Evolutionary conservation across 2,797 vertebrate species (phyloP), one percentile per base, ranked within the genome.

Genomic region (Onychomys arenicola): DNA sequence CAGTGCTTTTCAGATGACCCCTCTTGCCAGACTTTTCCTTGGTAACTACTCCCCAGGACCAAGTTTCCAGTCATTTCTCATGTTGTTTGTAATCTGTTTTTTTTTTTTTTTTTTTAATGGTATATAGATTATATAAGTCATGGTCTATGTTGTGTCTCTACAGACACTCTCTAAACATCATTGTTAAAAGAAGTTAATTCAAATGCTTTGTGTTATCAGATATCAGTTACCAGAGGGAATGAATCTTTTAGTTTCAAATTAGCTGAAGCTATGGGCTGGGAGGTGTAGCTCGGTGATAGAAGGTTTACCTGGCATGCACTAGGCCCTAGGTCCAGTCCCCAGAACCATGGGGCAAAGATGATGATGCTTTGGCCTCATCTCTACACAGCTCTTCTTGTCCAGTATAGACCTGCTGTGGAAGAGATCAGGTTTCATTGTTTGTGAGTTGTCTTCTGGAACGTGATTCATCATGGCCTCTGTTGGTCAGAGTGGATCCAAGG

Each of bases 181-280:
- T 19, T 71, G 78, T 80, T 73, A 87, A 57, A 73, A 69, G 11
- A 92, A 63, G 4, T 59, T 78, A 63, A 71, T 90, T 93, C 34
- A 2, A 9, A 71, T 34, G 25, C 52, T 93, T 76, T 93, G 6
- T 69, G 11, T 67, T 81, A 73, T 55, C 46, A 87, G 59, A 21
- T 69, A 40, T 40, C 80, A 75, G 37, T 94, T 94, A 91, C 49
- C 61, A 85, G 57, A 95, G 65, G 76, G 43, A 27, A 80, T 27
- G 83, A 83, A 6, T 61, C 46, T 75, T 95, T 85, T 55, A 32
- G 16, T 78, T 92, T 93, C 49, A 71, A 37, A n/a, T 37, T 0
- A 37, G 34, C 34, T 90, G 69, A 46, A 76, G 34, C 25, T 73
- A 7, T 40, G 27, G 87, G 55, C 40, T 61, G 16, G 6, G n/a